Conservation (phyloP, 1,140 invertebrate genomes). For the Pollicipes pollicipes region DNA sequence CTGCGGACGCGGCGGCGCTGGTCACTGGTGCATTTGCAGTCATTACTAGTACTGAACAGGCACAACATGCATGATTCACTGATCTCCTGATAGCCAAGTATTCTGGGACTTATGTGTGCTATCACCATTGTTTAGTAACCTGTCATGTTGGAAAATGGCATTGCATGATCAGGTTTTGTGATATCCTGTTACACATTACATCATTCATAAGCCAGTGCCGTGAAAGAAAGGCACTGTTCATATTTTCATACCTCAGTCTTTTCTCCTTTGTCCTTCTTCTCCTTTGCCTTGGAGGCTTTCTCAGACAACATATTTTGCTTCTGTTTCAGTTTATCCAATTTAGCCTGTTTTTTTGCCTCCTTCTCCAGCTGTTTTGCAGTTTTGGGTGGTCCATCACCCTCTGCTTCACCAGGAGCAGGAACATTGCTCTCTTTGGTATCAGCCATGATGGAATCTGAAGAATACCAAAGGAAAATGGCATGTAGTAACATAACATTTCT, state of each 20-base stretch:
- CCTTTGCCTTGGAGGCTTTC: conserved; percentile 34
- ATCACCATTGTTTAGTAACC: too few relatives aligned
- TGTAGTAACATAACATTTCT: background rate
- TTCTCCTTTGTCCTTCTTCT: conserved; percentile 34
- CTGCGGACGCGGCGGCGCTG: background rate
- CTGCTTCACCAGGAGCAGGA: background rate
- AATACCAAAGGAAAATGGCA: background rate
- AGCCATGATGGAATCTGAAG: background rate
- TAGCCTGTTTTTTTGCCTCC: conserved; percentile 60
- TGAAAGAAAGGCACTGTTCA: too few relatives aligned
- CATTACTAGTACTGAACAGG: too few relatives aligned
- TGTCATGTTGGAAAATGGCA: too few relatives aligned
- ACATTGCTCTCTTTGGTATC: background rate
- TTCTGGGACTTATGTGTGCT: too few relatives aligned
- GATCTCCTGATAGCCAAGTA: too few relatives aligned
- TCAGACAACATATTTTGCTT: conserved; percentile 51
- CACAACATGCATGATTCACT: too few relatives aligned
- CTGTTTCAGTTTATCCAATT: conserved; percentile 77
- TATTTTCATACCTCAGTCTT: too few relatives aligned
- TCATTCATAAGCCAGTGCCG: too few relatives aligned
- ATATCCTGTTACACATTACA: too few relatives aligned
- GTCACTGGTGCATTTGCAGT: too few relatives aligned
- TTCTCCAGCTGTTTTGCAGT: conserved; percentile 75
- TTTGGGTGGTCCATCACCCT: conserved; percentile 29
- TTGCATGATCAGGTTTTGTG: too few relatives aligned